Evolutionary conservation across 2,113 vertebrate species (phyloP).

Genomic region (Theristicus caerulescens): DNA sequence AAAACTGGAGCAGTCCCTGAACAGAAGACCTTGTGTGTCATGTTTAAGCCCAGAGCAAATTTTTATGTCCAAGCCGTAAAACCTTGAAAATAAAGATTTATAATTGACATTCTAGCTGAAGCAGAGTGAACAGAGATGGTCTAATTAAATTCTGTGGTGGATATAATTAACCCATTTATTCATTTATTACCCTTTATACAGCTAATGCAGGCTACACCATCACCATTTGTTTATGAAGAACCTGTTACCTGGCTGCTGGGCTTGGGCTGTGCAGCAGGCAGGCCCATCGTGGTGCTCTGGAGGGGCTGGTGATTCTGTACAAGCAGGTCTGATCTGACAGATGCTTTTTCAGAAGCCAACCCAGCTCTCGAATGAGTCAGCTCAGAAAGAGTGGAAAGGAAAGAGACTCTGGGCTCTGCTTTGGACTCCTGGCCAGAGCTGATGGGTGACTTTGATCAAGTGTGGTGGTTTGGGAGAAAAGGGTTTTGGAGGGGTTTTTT

Average conservation of each 20-base stretch:
- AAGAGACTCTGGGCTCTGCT: neutral
- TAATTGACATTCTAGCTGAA: conserved; percentile 73
- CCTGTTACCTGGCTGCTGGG: neutral
- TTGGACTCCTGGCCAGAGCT: neutral
- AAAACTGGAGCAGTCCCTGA: neutral
- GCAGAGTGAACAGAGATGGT: conserved; percentile 67
- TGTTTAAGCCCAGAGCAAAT: conserved; percentile 47
- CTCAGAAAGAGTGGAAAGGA: neutral
- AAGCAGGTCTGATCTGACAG: neutral
- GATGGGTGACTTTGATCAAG: neutral
- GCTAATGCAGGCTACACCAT: conserved; percentile 1
- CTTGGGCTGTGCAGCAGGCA: neutral
- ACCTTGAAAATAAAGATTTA: conserved; percentile 69
- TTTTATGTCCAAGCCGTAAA: conserved; percentile 61
- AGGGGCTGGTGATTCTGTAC: neutral
- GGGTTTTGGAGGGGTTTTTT: neutral
- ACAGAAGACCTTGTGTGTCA: conserved; percentile 16
- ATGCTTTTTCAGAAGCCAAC: neutral
- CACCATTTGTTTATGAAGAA: conserved; percentile 25
- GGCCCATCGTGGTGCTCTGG: neutral
- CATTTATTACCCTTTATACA: conserved; percentile 65
- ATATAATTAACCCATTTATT: conserved; percentile 78
- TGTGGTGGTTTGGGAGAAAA: neutral
- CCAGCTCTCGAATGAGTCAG: neutral
- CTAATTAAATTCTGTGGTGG: conserved; percentile 77